Evolutionary conservation across 2,888 invertebrate species (phyloP).

Genomic region (Lasius fuliginosus): DNA sequence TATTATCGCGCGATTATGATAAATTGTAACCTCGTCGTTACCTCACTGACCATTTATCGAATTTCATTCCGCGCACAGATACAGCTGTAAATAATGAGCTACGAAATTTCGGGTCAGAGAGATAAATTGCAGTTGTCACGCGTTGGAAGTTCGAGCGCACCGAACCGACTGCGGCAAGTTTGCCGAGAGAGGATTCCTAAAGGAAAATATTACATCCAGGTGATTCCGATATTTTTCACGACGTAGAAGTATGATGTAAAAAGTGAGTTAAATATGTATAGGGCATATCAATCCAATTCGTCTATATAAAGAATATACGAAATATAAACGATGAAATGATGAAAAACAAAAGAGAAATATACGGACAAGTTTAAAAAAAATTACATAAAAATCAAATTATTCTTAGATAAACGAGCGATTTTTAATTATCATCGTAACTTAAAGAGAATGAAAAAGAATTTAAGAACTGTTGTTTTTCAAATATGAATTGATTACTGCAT

Average conservation of each 20-base stretch:
- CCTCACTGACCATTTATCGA: slow-evolving; percentile 46
- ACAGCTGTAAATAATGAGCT: slow-evolving; percentile 54
- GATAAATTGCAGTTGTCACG: slow-evolving; percentile 59
- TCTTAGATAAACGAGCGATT: neutral
- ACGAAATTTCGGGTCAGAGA: slow-evolving; percentile 47
- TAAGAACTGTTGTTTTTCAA: neutral
- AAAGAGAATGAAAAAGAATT: neutral
- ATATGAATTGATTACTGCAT: neutral
- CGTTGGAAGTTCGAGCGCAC: slow-evolving; percentile 51
- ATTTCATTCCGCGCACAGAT: slow-evolving; percentile 51
- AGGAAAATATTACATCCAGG: slow-evolving; percentile 81
- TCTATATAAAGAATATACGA: neutral
- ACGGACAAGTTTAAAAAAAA: neutral
- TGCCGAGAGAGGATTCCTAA: slow-evolving; percentile 76
- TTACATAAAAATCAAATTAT: neutral
- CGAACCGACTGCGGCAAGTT: slow-evolving; percentile 61
- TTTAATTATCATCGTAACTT: neutral
- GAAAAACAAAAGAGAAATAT: neutral
- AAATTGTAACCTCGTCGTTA: slow-evolving; percentile 37
- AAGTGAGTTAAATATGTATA: slow-evolving; percentile 52
- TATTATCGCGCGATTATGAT: slow-evolving; percentile 40
- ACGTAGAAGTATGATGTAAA: slow-evolving; percentile 80
- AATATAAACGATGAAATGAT: neutral
- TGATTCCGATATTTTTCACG: slow-evolving; percentile 82
- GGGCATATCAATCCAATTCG: neutral